Base-by-base conservation (phyloP, 2,797 vertebrate genomes). In the Rachycentron canadum region DNA sequence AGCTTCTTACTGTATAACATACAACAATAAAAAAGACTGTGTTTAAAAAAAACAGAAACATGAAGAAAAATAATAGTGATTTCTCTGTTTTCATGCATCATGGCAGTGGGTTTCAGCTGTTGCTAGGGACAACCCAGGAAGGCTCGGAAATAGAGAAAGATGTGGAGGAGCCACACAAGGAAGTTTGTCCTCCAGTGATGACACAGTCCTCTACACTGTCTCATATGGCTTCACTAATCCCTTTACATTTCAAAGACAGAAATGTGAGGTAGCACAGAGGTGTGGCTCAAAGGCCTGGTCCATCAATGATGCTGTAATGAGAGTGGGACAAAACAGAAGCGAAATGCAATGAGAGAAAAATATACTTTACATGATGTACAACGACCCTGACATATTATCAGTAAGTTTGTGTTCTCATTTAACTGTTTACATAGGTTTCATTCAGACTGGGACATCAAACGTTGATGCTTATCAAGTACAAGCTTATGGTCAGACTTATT, bases 61-160 rank as follows among this genome's bases (percentile, higher is more conserved):
- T n/a, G n/a, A 32, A 52, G 8, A 26, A 36, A 60, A 72, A 36
- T 34, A 25, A 65, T 67, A 74, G 65, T 55, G 19, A 32, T 69
- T 52, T 73, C 43, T 59, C 19, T 61, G 63, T 69, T 47, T 76
- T 68, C 49, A 45, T 56, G 62, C 75, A 52, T 73, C 34, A 43
- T 53, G 34, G 55, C 13, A 40, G 52, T 49, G 32, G 67, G 52
- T 65, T 65, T 77, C 16, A 76, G 69, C 76, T 82, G 92, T 91
- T 93, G 90, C 90, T 80, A 91, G 45, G 88, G 91, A 90, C 84
- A 89, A 90, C 89, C 80, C 52, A 61, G 69, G 57, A 83, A 81
- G 79, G 86, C 87, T 55, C 57, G 66, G 68, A 62, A 40, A 38
- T 12, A 38, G 34, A 30, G 55, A 41, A 45, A 61, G 57, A 82